A percentile compares a stretch with the other conserved stretches of the same genome.
phyloP scores from a whole-genome alignment of 2,113 vertebrate species.

The Halichoeres trimaculatus region DNA sequence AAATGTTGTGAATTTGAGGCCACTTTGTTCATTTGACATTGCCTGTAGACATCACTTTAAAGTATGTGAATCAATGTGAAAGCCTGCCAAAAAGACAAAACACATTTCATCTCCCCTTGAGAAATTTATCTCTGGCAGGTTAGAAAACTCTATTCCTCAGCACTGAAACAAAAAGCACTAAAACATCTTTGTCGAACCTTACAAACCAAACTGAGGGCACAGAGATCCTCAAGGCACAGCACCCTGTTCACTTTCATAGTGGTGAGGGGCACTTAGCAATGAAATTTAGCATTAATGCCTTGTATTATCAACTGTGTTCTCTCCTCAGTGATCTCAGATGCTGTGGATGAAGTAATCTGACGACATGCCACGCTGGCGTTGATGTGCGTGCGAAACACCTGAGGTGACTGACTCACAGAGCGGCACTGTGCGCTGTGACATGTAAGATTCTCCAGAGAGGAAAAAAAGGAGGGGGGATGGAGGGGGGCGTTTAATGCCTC shows the following conservation, averaged over 20 bases:
- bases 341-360: slow-evolving; percentile 67
- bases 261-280: slow-evolving; percentile 9
- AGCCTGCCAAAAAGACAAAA: too few relatives aligned
- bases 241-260: not conserved
- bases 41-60: not conserved
- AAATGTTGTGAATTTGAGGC: slow-evolving; percentile 13
- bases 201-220: slow-evolving; percentile 22
- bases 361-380: slow-evolving; percentile 39
- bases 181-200: slow-evolving; percentile 23
- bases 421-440: slow-evolving; percentile 67
- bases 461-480: not conserved
- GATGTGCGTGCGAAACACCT: slow-evolving; percentile 75
- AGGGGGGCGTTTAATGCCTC: slow-evolving; percentile 67
- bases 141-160: slow-evolving; percentile 2
- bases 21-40: not conserved
- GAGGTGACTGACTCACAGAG: slow-evolving; percentile 73
- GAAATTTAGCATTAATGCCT: slow-evolving; percentile 39
- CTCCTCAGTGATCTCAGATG: slow-evolving; percentile 51
- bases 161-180: not conserved
- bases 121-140: slow-evolving; percentile 3
- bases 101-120: too few relatives aligned
- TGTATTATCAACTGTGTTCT: slow-evolving; percentile 52
- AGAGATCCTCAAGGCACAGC: slow-evolving; percentile 8
- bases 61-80: too few relatives aligned
- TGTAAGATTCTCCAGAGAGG: slow-evolving; percentile 69